Evolutionary conservation across 1,140 invertebrate species (phyloP).

Genomic region (Drosophila bocqueti): DNA sequence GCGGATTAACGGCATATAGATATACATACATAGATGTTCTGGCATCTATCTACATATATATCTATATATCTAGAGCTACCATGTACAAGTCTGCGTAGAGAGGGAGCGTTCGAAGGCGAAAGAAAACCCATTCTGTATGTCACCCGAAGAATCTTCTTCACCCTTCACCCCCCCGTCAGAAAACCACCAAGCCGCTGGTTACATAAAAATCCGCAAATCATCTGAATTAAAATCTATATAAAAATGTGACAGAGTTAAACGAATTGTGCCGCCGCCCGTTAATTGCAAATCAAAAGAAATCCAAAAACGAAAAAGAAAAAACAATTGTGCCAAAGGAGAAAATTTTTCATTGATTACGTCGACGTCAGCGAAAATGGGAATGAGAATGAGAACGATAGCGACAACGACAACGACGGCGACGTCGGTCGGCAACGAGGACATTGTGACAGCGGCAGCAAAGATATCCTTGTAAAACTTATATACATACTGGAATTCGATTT

Average conservation of each 20-base stretch:
- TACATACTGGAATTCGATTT: conserved; percentile 76
- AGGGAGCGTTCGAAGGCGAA: conserved; percentile 45
- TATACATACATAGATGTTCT: conserved; percentile 55
- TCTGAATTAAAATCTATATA: conserved; percentile 21
- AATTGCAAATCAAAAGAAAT: conserved; percentile 11
- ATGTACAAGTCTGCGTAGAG: conserved; percentile 69
- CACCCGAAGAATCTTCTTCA: conserved; percentile 27
- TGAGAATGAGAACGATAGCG: conserved; percentile 27
- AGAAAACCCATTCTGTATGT: conserved; percentile 68
- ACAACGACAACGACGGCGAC: conserved; percentile 25
- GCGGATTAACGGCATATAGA: conserved; percentile 78
- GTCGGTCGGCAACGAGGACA: conserved; percentile 45
- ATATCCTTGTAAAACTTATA: conserved; percentile 75
- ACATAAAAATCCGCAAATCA: conserved; percentile 68
- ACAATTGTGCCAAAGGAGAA: conserved; percentile 15
- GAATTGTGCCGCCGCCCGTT: conserved; percentile 14
- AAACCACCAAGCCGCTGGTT: conserved; percentile 49
- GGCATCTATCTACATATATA: conserved; percentile 42
- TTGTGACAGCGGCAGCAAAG: conserved; percentile 54
- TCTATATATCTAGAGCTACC: conserved; percentile 50
- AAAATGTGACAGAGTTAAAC: conserved; percentile 14
- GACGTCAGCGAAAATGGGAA: conserved; percentile 21
- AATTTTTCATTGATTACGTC: conserved; percentile 44
- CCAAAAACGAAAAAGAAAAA: background rate
- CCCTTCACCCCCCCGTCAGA: background rate